phyloP scores from a whole-genome alignment of 2,113 vertebrate genomes.

The Larimichthys polyactis region DNA sequence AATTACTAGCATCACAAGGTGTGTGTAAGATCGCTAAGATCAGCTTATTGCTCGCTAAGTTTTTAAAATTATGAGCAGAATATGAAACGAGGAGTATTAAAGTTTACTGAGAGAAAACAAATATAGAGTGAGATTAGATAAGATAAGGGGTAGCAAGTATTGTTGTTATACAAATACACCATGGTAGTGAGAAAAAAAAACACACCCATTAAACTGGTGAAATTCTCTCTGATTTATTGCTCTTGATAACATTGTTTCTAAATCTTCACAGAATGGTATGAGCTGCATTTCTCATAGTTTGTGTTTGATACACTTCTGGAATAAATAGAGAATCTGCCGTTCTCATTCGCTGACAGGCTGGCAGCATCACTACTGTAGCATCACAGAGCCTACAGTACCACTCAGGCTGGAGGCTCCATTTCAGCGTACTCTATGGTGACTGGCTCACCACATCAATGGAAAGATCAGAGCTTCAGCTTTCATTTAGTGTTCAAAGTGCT shows the following conservation, averaged over 20 bases:
- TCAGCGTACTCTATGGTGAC: neutral
- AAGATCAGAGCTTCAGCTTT: constrained; percentile 29
- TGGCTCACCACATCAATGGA: constrained; percentile 29
- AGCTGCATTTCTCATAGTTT: neutral
- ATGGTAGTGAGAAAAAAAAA: neutral
- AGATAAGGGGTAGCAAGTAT: neutral
- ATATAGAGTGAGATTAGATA: constrained; percentile 13
- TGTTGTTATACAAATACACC: neutral
- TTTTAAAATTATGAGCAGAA: neutral
- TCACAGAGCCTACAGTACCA: neutral
- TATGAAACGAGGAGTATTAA: neutral
- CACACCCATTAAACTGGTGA: neutral
- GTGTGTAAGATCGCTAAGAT: neutral
- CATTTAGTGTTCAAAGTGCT: constrained; percentile 7
- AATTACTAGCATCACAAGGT: neutral
- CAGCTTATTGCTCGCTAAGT: neutral
- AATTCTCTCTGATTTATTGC: constrained; percentile 8
- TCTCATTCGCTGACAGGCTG: neutral
- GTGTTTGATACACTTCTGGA: neutral
- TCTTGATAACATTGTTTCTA: neutral
- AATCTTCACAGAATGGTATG: neutral
- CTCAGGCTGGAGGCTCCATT: constrained; percentile 5
- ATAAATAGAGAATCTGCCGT: neutral
- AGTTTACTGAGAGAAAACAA: neutral
- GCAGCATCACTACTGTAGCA: neutral